These are phyloP conservation scores for Tribolium freemani DNA, from an alignment of 2,888 invertebrate species.

Conservation along the genomic window DNA sequence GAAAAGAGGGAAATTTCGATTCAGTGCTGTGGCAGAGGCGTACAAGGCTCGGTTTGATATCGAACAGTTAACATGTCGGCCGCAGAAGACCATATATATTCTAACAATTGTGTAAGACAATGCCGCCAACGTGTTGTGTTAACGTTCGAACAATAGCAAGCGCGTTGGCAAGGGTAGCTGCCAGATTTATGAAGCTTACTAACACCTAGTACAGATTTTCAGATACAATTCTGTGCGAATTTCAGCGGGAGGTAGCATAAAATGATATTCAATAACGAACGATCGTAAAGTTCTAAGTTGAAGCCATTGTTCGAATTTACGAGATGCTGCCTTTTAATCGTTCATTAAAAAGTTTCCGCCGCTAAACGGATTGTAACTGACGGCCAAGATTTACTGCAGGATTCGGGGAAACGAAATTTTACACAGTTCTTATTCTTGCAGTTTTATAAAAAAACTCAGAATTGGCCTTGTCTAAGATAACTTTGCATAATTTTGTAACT, in stretches of 20 bases:
- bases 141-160: conserved; percentile 56
- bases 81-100: conserved; percentile 61
- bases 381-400: conserved; percentile 52
- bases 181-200: conserved; percentile 49
- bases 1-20: conserved; percentile 46
- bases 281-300: conserved; percentile 54
- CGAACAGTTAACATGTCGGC: conserved; percentile 62
- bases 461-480: too few relatives aligned
- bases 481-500: too few relatives aligned
- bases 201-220: conserved; percentile 36
- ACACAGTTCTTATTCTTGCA: neutral
- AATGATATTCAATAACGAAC: conserved; percentile 53
- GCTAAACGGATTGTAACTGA: conserved; percentile 54
- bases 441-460: too few relatives aligned
- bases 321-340: conserved; percentile 54
- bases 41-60: conserved; percentile 34
- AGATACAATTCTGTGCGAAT: conserved; percentile 2
- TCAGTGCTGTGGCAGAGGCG: neutral
- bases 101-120: conserved; percentile 59
- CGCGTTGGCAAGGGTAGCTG: conserved; percentile 49
- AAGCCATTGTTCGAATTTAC: conserved; percentile 55
- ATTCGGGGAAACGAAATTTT: neutral
- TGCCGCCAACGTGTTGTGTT: conserved; percentile 51
- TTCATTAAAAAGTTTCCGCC: conserved; percentile 59
- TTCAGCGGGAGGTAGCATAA: conserved; percentile 16